Base-by-base conservation (phyloP, 2,888 invertebrate genomes). In the Catocala sponsa region DNA sequence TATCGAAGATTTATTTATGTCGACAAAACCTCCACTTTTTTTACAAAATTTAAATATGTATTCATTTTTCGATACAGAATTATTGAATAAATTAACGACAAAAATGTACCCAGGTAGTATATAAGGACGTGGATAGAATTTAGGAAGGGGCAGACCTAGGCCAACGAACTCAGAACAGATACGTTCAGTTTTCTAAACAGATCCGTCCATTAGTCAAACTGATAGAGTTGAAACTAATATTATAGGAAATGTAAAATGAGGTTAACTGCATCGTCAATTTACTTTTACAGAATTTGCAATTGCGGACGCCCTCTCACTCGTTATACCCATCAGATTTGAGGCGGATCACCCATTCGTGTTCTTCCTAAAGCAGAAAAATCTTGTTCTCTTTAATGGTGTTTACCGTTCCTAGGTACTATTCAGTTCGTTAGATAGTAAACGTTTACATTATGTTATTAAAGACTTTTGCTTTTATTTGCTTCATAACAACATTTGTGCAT, bases 291-390 rank as follows among this genome's bases (percentile, higher is more conserved):
- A 46, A 46, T 44, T 44, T n/a, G 5, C 42, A 42, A 44, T 44
- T 1, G 12, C 4, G 13, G 5, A 10, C n/a, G 42, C 10, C 5
- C 10, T 11, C 5, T 6, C 12, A 1, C 6, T 42, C 9, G 42
- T 42, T 42, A 42, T 12, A 44, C 44, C 44, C 5, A 2, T 9
- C 9, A 35, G 1, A 43, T 56, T 56, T 41, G 12, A 42, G 1
- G 53, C 47, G 5, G n/a, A 43, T 35, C 53, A 81, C 70, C 87
- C 87, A 15, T 88, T 85, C 72, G 52, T 79, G 32, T 88, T 81
- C 68, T 75, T 68, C 67, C 72, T 88, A 46, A 78, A 59, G 38
- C 55, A 71, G 44, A 64, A 71, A 43, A 42, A 69, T 25, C 81
- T 65, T 35, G 59, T 65, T 46, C 46, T 86, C 25, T 86, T 87